Conservation (phyloP, 2,797 vertebrate genomes). For the Liasis olivaceus region DNA sequence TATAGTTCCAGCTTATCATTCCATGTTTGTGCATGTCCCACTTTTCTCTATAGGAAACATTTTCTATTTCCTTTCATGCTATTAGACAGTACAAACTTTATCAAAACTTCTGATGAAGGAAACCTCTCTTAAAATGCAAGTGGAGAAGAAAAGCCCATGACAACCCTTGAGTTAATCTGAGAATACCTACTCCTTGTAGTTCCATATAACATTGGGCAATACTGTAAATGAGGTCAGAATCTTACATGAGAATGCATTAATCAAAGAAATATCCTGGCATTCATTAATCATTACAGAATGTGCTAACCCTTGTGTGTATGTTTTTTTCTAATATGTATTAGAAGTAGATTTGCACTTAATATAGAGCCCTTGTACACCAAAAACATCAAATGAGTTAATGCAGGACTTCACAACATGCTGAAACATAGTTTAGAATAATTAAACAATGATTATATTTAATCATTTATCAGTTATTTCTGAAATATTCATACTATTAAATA, state of each 20-base stretch:
- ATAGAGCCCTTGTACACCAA: neutral
- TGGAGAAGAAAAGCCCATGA: neutral
- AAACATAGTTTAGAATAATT: slow-evolving; percentile 42
- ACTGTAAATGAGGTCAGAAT: slow-evolving; percentile 23
- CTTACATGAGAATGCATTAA: slow-evolving; percentile 30
- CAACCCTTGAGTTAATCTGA: neutral
- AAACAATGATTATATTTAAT: slow-evolving; percentile 30
- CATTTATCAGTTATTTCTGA: slow-evolving; percentile 48
- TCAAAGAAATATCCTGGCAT: slow-evolving; percentile 32
- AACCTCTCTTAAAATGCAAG: neutral
- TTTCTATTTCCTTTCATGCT: neutral
- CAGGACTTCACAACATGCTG: slow-evolving; percentile 28
- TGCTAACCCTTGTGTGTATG: accelerated
- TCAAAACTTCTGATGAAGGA: neutral
- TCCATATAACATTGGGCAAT: neutral
- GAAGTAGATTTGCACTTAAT: neutral
- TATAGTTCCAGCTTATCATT: neutral
- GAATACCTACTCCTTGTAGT: accelerated
- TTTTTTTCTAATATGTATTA: slow-evolving; percentile 30
- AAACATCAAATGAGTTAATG: slow-evolving; percentile 14
- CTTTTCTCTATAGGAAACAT: neutral
- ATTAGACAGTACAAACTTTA: neutral
- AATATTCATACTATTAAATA: slow-evolving; percentile 20
- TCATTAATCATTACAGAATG: slow-evolving; percentile 6
- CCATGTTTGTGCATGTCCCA: neutral